These are phyloP conservation scores for Antigone vipio DNA, from an alignment of 2,113 vertebrate genomes.

Conservation along the genomic window DNA sequence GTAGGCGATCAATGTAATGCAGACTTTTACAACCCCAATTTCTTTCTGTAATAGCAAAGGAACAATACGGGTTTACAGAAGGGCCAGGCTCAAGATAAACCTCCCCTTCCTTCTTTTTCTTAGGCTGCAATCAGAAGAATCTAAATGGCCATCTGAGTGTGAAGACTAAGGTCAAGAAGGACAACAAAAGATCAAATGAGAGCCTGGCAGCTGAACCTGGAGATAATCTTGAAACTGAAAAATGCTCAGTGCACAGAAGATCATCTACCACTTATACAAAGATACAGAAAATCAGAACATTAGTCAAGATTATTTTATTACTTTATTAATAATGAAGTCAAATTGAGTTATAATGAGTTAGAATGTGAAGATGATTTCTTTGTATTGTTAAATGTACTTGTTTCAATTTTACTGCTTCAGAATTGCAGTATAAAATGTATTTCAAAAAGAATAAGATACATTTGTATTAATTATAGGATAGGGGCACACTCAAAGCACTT, in stretches of 20 bases:
- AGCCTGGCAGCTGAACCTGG: neutral
- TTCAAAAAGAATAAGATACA: conserved; percentile 9
- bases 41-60: conserved; percentile 51
- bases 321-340: conserved; percentile 50
- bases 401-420: conserved; percentile 64
- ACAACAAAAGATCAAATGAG: neutral
- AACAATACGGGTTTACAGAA: conserved; percentile 20
- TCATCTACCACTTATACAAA: conserved; percentile 26
- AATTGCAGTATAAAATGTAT: conserved; percentile 33
- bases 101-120: neutral
- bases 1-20: conserved; percentile 50
- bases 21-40: conserved; percentile 56
- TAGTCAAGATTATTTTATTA: conserved; percentile 64
- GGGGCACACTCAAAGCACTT: neutral
- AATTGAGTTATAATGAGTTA: conserved; percentile 57
- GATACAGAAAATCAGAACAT: conserved; percentile 28
- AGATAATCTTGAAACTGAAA: neutral
- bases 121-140: conserved; percentile 29
- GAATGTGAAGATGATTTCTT: conserved; percentile 37
- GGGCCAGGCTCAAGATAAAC: conserved; percentile 21
- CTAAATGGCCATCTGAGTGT: conserved; percentile 37
- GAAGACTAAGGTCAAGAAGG: conserved; percentile 33
- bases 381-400: conserved; percentile 61
- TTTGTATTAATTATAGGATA: conserved; percentile 14
- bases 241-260: neutral